These are phyloP conservation scores for Smutsia temminckii DNA, from an alignment of 2,797 vertebrate genomes.

Conservation along the genomic window DNA sequence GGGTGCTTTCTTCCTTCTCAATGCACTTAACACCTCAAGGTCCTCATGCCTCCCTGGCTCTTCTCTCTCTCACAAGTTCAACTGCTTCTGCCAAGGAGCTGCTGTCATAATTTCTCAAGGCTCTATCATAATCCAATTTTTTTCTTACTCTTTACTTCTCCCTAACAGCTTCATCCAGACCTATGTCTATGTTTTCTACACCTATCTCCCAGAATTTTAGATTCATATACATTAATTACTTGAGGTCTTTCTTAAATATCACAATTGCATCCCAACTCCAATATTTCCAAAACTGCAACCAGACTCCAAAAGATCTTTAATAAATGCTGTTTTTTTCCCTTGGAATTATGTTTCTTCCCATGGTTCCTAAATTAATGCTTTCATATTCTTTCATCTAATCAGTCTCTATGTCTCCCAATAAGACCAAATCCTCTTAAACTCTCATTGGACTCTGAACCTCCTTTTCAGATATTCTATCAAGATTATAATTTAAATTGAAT, in stretches of 20 bases:
- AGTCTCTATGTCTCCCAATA: not conserved
- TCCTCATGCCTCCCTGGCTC: not conserved
- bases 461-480: not conserved
- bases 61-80: not conserved
- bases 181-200: not conserved
- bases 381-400: not conserved
- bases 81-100: not conserved
- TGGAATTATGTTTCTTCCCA: not conserved
- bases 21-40: not conserved
- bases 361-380: not conserved
- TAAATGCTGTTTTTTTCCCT: not conserved
- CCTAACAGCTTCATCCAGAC: not conserved
- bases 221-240: not conserved
- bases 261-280: not conserved
- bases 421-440: not conserved
- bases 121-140: not conserved
- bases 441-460: not conserved
- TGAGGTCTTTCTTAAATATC: not conserved
- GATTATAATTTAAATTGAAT: not conserved
- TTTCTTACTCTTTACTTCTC: not conserved
- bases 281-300: not conserved
- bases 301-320: not conserved
- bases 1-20: not conserved
- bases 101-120: not conserved
- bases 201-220: not conserved